A percentile compares a stretch with the other conserved stretches of the same genome.
phyloP scores from a whole-genome alignment of 2,797 vertebrate species.

The Enteromius afrohamiltoni region DNA sequence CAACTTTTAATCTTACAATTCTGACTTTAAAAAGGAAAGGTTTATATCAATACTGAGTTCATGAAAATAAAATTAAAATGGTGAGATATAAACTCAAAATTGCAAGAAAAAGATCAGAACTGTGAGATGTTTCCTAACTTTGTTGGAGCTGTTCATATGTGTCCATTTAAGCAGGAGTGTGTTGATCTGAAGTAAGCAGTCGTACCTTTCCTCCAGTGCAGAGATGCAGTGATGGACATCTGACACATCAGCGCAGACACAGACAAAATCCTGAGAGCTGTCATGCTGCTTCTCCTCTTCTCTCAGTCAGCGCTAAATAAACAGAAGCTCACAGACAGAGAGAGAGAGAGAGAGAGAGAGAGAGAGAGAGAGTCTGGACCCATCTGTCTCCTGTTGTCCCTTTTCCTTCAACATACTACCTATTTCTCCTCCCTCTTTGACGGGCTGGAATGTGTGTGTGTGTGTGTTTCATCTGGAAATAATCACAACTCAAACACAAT shows the following conservation, averaged over 20 bases:
- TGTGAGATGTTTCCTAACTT: neutral
- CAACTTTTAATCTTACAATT: neutral
- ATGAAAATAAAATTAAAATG: neutral
- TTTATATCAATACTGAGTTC: neutral
- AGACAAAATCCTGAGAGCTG: conserved; percentile 62
- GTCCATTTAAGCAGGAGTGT: neutral
- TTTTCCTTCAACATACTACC: conserved; percentile 17
- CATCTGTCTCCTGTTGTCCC: conserved; percentile 38
- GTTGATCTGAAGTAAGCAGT: neutral
- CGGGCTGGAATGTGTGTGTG: conserved; percentile 18
- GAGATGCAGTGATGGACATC: conserved; percentile 63
- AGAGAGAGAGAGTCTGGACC: conserved; percentile 26
- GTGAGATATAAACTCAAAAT: too few relatives aligned
- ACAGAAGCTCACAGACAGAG: conserved; percentile 2
- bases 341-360: neutral
- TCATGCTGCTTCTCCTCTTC: conserved; percentile 58
- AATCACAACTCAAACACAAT: conserved; percentile 65
- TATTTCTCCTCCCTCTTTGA: conserved; percentile 40
- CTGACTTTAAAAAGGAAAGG: neutral
- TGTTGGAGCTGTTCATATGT: neutral
- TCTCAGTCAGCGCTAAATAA: neutral
- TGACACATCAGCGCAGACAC: conserved; percentile 63
- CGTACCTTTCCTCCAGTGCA: conserved; percentile 76
- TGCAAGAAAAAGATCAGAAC: neutral
- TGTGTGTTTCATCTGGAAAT: conserved; percentile 75